phyloP scores from a whole-genome alignment of 2,888 invertebrate species.

The Torymus tubicola region DNA sequence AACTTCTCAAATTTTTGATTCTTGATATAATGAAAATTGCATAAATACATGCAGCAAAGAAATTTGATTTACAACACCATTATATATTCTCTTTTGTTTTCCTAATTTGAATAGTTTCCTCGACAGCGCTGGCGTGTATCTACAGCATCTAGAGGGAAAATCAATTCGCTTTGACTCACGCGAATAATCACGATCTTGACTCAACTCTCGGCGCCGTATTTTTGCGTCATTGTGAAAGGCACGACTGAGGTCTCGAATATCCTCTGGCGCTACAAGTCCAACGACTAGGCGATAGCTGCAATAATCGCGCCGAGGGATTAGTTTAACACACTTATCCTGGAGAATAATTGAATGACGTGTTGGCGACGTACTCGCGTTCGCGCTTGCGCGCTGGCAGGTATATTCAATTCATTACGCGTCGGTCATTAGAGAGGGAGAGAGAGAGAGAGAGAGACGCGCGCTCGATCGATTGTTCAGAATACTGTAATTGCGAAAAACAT shows the following conservation, averaged over 20 bases:
- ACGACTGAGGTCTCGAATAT: not conserved
- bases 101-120: not conserved
- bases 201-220: too few relatives aligned
- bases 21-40: too few relatives aligned
- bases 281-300: not conserved
- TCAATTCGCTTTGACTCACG: too few relatives aligned
- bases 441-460: not conserved
- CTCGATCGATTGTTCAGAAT: slow-evolving; percentile 50
- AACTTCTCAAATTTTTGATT: too few relatives aligned
- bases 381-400: not conserved
- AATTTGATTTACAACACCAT: not conserved
- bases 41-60: too few relatives aligned
- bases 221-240: too few relatives aligned
- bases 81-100: not conserved
- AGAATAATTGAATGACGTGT: slow-evolving; percentile 33
- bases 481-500: slow-evolving; percentile 54
- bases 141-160: too few relatives aligned
- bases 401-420: slow-evolving; percentile 48
- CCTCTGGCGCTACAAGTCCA: not conserved
- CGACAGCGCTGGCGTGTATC: too few relatives aligned
- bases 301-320: slow-evolving; percentile 30
- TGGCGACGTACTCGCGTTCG: slow-evolving; percentile 6
- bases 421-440: slow-evolving; percentile 39
- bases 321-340: slow-evolving; percentile 26
- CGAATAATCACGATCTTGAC: too few relatives aligned